These are phyloP conservation scores for Pseudoips prasinana DNA, from an alignment of 2,888 invertebrate genomes.

Conservation along the genomic window DNA sequence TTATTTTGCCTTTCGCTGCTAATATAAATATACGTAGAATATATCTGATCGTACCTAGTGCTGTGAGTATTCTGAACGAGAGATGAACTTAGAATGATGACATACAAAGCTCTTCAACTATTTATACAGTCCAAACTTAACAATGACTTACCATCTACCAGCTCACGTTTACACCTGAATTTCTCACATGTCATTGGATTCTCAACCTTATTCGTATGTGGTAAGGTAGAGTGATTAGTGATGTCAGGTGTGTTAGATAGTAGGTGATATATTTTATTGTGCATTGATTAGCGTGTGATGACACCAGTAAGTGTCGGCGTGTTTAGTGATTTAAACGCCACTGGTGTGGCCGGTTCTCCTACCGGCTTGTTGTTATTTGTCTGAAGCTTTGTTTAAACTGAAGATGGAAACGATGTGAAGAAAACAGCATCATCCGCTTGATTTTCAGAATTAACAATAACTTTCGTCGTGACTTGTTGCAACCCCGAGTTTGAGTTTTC, in stretches of 20 bases:
- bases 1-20: too few relatives aligned
- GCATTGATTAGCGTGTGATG: slow-evolving; percentile 9
- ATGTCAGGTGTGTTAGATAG: neutral
- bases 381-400: too few relatives aligned
- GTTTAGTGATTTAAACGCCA: too few relatives aligned
- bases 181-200: slow-evolving; percentile 4
- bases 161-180: neutral
- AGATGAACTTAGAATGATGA: slow-evolving; percentile 51
- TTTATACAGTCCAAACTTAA: slow-evolving; percentile 55
- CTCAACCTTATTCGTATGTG: slow-evolving; percentile 7
- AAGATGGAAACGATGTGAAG: too few relatives aligned
- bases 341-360: too few relatives aligned
- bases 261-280: slow-evolving; percentile 22
- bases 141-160: slow-evolving; percentile 26
- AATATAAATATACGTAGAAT: slow-evolving; percentile 50
- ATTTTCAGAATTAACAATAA: too few relatives aligned
- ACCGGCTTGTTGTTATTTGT: too few relatives aligned
- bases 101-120: slow-evolving; percentile 42
- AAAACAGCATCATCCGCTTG: too few relatives aligned
- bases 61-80: slow-evolving; percentile 28
- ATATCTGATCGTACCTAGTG: slow-evolving; percentile 41
- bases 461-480: too few relatives aligned
- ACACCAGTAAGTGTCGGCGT: too few relatives aligned
- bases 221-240: slow-evolving; percentile 6
- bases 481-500: too few relatives aligned